These are phyloP conservation scores for Congeria kusceri DNA, from an alignment of 2,888 invertebrate genomes.

Conservation along the genomic window DNA sequence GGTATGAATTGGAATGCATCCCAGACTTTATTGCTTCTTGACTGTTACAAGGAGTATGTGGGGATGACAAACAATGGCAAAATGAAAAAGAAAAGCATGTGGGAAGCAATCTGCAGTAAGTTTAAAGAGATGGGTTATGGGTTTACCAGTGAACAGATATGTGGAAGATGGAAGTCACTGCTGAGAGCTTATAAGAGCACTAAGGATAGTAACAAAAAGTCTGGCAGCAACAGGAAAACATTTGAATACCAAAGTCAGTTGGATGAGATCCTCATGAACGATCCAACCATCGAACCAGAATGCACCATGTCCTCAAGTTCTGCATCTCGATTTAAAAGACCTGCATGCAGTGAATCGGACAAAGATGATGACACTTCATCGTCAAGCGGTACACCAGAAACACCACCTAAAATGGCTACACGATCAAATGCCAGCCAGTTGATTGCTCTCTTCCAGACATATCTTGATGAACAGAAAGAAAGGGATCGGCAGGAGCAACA, in stretches of 20 bases:
- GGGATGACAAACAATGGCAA: conserved; percentile 17
- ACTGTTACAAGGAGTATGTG: conserved; percentile 14
- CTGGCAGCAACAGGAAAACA: conserved; percentile 15
- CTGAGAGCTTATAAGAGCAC: conserved; percentile 23
- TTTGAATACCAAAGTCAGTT: conserved; percentile 16
- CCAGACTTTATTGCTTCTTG: conserved; percentile 19
- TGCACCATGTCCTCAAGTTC: conserved; percentile 10
- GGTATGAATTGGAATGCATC: conserved; percentile 14
- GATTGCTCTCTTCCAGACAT: conserved; percentile 5
- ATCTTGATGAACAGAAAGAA: conserved; percentile 21
- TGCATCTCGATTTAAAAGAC: neutral
- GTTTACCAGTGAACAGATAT: conserved; percentile 22
- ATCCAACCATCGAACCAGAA: conserved; percentile 18
- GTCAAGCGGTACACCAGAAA: neutral
- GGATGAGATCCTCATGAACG: conserved; percentile 14
- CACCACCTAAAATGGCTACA: neutral
- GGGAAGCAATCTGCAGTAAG: conserved; percentile 15
- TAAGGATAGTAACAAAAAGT: conserved; percentile 25
- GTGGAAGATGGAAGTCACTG: conserved; percentile 27
- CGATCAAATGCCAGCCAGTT: conserved; percentile 11
- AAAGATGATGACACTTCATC: neutral
- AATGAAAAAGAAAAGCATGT: conserved; percentile 31
- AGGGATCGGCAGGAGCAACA: conserved; percentile 1
- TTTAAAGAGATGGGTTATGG: conserved; percentile 21
- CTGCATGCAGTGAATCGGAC: neutral